Evolutionary conservation across 2,797 vertebrate species (phyloP).

Genomic region (Danio jaintianensis): DNA sequence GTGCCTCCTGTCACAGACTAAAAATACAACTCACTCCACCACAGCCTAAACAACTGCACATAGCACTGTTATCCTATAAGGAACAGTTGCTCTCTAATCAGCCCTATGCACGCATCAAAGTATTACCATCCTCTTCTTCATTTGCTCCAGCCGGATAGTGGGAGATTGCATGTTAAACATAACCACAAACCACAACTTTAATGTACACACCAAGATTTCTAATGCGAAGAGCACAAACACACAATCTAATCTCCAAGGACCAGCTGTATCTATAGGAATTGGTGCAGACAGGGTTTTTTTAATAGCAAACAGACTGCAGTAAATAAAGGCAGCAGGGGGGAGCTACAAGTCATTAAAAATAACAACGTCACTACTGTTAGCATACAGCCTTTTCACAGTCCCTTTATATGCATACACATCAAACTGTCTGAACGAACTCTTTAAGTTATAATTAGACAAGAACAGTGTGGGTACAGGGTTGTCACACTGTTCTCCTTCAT

Average conservation of each 20-base stretch:
- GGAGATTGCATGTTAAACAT: conserved; percentile 11
- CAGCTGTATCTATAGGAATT: conserved; percentile 66
- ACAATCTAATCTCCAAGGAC: conserved; percentile 65
- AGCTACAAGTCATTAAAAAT: conserved; percentile 53
- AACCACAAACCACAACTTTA: conserved; percentile 30
- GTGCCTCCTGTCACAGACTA: conserved; percentile 75
- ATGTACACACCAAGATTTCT: conserved; percentile 25
- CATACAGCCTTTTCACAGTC: conserved; percentile 32
- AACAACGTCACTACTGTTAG: conserved; percentile 57
- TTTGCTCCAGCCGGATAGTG: neutral
- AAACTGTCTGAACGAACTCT: conserved; percentile 25
- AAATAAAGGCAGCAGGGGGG: conserved; percentile 68
- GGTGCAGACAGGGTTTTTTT: conserved; percentile 61
- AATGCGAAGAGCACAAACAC: conserved; percentile 18
- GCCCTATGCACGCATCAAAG: neutral
- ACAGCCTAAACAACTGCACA: conserved; percentile 63
- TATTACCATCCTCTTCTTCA: neutral
- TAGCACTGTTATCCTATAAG: conserved; percentile 32
- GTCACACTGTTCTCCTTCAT: neutral
- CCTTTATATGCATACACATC: neutral
- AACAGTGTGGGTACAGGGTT: conserved; percentile 8
- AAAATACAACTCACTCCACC: conserved; percentile 73
- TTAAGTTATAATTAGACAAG: conserved; percentile 27
- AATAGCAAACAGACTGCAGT: conserved; percentile 69
- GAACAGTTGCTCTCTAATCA: conserved; percentile 30